Evolutionary conservation across 2,113 vertebrate species (phyloP).

Genomic region (Cephalopterus ornatus): DNA sequence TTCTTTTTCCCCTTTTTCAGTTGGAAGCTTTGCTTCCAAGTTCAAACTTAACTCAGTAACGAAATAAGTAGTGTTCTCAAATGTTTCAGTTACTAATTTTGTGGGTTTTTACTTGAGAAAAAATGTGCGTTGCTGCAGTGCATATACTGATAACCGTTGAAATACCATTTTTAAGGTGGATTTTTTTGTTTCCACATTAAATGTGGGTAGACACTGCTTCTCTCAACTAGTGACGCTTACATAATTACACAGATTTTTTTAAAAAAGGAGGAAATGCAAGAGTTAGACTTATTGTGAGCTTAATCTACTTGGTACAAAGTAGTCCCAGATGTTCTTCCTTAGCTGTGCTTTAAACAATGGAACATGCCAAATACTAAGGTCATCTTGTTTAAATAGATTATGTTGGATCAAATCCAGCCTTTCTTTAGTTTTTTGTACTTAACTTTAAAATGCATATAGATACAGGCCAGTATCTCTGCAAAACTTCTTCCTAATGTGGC

Average conservation of each 20-base stretch:
- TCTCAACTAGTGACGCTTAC: not conserved
- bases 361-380: not conserved
- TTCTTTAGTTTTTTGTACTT: not conserved
- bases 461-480: not conserved
- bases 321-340: constrained; percentile 21
- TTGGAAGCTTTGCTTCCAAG: not conserved
- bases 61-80: not conserved
- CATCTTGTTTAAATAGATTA: not conserved
- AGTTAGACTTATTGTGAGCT: not conserved
- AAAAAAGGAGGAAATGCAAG: not conserved
- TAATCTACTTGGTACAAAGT: not conserved
- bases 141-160: not conserved
- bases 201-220: not conserved
- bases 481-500: not conserved
- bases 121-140: not conserved
- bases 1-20: not conserved
- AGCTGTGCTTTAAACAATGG: constrained; percentile 17
- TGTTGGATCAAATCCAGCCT: not conserved
- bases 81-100: not conserved
- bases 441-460: not conserved
- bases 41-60: not conserved
- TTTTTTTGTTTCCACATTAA: not conserved
- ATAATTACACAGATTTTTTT: not conserved
- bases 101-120: not conserved
- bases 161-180: not conserved